Evolutionary conservation across 2,113 vertebrate genomes (phyloP).

Genomic region (rat (Rattus norvegicus)): DNA sequence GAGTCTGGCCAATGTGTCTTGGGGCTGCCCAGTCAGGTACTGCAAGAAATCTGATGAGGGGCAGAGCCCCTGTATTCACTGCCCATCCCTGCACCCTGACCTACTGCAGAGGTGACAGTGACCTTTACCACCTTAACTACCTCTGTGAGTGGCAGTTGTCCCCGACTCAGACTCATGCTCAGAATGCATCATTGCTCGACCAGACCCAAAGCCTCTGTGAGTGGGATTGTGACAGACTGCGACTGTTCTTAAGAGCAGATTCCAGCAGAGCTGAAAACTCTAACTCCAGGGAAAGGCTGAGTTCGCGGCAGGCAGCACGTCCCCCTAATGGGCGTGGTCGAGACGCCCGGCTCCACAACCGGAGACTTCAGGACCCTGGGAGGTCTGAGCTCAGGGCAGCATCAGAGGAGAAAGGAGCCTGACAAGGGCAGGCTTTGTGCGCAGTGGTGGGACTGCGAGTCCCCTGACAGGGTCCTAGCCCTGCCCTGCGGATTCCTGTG

Average conservation of each 20-base stretch:
- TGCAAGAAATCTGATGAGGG: background rate
- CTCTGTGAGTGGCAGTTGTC: background rate
- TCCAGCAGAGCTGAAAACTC: background rate
- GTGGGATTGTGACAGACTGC: background rate
- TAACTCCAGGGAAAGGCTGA: background rate
- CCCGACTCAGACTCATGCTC: background rate
- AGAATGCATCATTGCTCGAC: background rate
- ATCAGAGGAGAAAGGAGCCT: background rate
- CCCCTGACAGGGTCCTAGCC: conserved; percentile 8
- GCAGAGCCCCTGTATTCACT: background rate
- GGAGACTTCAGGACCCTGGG: background rate
- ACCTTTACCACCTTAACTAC: background rate
- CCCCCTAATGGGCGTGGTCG: background rate
- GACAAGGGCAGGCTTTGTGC: conserved; percentile 80
- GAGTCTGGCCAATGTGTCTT: background rate
- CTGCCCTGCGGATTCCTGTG: conserved; percentile 80
- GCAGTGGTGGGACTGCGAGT: conserved; percentile 67
- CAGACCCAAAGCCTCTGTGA: background rate
- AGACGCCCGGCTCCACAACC: conserved; percentile 1
- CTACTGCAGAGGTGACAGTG: background rate
- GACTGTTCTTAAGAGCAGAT: background rate
- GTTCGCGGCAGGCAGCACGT: background rate
- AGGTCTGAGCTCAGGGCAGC: conserved; percentile 68
- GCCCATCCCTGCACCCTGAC: background rate
- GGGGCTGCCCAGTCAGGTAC: no score